Conservation (phyloP, 2,113 vertebrate genomes). For the Zootoca vivipara region DNA sequence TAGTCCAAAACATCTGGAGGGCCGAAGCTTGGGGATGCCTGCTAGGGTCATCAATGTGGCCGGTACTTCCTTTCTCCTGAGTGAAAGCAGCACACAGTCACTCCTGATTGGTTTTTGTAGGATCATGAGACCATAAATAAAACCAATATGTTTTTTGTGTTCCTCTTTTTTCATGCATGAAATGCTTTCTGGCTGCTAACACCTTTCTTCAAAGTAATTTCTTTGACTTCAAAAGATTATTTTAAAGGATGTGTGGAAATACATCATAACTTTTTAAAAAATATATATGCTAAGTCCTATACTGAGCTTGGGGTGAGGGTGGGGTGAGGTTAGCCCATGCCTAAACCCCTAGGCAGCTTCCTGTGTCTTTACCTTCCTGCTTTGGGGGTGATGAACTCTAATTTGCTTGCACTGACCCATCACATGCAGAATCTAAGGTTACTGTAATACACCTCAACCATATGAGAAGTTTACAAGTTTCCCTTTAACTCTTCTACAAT, state of each 20-base stretch:
- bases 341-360: slow-evolving; percentile 51
- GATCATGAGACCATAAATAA: neutral
- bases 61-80: neutral
- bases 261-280: neutral
- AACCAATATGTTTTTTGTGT: neutral
- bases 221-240: neutral
- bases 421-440: slow-evolving; percentile 62
- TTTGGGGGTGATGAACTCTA: slow-evolving; percentile 51
- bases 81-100: neutral
- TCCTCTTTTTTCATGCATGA: neutral
- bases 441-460: slow-evolving; percentile 55
- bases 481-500: slow-evolving; percentile 9
- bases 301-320: slow-evolving; percentile 48
- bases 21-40: no score
- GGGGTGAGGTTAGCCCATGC: slow-evolving; percentile 20
- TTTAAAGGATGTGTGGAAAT: slow-evolving; percentile 16
- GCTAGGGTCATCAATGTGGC: neutral
- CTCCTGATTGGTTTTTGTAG: neutral
- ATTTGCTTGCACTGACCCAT: slow-evolving; percentile 73
- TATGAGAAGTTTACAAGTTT: slow-evolving; percentile 27
- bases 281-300: neutral
- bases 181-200: neutral
- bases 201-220: slow-evolving; percentile 18
- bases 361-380: slow-evolving; percentile 60
- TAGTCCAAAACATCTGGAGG: no score